Base-by-base conservation (phyloP, 2,113 vertebrate species). In the Dasyprocta punctata region DNA sequence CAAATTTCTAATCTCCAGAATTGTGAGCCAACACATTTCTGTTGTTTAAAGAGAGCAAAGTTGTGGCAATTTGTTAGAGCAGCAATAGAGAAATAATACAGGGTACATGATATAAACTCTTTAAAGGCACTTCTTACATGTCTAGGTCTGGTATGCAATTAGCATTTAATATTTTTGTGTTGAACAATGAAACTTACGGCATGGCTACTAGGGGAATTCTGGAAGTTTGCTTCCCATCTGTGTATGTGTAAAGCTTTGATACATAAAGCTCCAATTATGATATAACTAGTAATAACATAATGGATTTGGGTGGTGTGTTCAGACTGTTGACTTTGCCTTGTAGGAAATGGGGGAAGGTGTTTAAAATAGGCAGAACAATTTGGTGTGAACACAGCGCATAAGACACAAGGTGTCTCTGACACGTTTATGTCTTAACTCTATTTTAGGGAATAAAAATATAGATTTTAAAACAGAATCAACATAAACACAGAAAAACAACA, bases 211-310 rank as follows among this genome's bases (percentile, higher is more conserved):
- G 49, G 97, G 95, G 94, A 94, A 95, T 96, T 95, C 1, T 38
- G 82, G 63, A 56, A 89, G 82, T 41, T 69, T 78, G 75, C 86
- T 73, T 90, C 89, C 95, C 96, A 96, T 94, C 94, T 97, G 91
- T 80, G 78, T 61, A 22, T 86, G 47, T 52, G 47, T 61, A 78
- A 96, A 80, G 91, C 86, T 91, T 80, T 90, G 89, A 95, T 58
- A 96, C 78, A 56, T 71, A 75, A 94, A 94, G 41, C 54, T 41
- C 81, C 60, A 73, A 92, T 95, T 92, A 95, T 67, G 71, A 96
- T 92, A 65, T 58, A 94, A 93, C 78, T 36, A 83, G 86, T 91
- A 90, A 89, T 60, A 82, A 90, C 82, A 60, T 93, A 97, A 95
- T 89, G 91, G 65, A 92, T 77, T 78, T 38, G 80, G 30, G 38